phyloP scores from a whole-genome alignment of 2,888 invertebrate genomes.

The Callimorpha dominula region DNA sequence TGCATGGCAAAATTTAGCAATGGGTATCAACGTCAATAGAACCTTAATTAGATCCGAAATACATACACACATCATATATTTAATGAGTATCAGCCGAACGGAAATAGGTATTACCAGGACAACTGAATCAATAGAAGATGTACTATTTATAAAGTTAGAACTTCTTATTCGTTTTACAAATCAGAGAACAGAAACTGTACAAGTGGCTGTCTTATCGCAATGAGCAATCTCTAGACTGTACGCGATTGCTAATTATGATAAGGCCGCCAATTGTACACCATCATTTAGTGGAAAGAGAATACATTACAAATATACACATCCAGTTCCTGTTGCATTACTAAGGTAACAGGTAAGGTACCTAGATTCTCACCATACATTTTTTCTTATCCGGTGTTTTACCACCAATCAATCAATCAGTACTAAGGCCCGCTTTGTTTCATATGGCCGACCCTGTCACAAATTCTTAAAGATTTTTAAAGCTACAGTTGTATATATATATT shows the following conservation, averaged over 20 bases:
- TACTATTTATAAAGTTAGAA: not conserved
- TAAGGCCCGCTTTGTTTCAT: too few relatives aligned
- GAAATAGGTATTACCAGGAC: not conserved
- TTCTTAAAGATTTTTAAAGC: too few relatives aligned
- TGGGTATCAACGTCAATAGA: not conserved
- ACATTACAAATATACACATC: not conserved
- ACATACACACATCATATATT: too few relatives aligned
- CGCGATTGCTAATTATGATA: conserved; percentile 7
- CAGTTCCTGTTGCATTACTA: not conserved
- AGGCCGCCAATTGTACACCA: not conserved
- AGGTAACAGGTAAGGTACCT: too few relatives aligned
- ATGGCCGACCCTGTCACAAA: too few relatives aligned
- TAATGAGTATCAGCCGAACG: not conserved
- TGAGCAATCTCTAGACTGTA: not conserved
- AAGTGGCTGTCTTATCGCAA: not conserved
- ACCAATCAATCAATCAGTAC: too few relatives aligned
- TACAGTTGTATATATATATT: too few relatives aligned
- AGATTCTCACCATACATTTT: too few relatives aligned
- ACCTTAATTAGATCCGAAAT: not conserved
- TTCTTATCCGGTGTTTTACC: too few relatives aligned
- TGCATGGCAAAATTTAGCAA: not conserved
- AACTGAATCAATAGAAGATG: not conserved
- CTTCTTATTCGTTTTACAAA: too few relatives aligned
- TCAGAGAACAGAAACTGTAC: too few relatives aligned
- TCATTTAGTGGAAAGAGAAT: not conserved